Conservation (phyloP, 2,113 vertebrate genomes). For the Trematocara variabile region DNA sequence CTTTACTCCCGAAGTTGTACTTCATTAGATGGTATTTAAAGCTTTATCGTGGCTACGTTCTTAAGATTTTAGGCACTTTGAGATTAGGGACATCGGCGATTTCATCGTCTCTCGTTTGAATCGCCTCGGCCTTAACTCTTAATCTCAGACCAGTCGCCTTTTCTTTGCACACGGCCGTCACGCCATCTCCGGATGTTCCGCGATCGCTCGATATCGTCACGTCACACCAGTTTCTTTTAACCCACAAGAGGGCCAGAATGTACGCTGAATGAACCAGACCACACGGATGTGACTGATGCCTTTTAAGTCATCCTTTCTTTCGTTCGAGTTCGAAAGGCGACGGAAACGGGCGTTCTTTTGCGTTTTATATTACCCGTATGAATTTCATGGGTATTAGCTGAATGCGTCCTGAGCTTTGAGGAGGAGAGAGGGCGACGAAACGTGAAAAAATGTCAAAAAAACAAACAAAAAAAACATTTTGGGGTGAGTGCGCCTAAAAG, state of each 20-base stretch:
- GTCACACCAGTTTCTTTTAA: slow-evolving; percentile 44
- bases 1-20: background rate
- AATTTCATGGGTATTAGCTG: slow-evolving; percentile 74
- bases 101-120: slow-evolving; percentile 62
- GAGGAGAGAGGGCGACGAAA: background rate
- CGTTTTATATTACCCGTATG: slow-evolving; percentile 78
- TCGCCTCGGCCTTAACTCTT: slow-evolving; percentile 80
- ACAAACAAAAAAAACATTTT: background rate
- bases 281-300: slow-evolving; percentile 79
- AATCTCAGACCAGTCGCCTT: slow-evolving; percentile 57
- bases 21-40: background rate
- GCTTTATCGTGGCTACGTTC: slow-evolving; percentile 38
- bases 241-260: slow-evolving; percentile 83
- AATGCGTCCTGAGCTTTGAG: slow-evolving; percentile 78
- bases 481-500: slow-evolving; percentile 53
- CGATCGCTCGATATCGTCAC: background rate
- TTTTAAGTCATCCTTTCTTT: slow-evolving; percentile 52
- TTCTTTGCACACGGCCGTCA: slow-evolving; percentile 44
- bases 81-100: slow-evolving; percentile 63
- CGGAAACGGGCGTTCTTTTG: slow-evolving; percentile 60
- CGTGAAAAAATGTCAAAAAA: background rate
- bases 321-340: slow-evolving; percentile 38
- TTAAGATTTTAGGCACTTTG: slow-evolving; percentile 20
- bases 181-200: background rate
- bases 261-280: slow-evolving; percentile 79